Conservation (phyloP, 2,797 vertebrate genomes). For the Aratinga solstitialis region DNA sequence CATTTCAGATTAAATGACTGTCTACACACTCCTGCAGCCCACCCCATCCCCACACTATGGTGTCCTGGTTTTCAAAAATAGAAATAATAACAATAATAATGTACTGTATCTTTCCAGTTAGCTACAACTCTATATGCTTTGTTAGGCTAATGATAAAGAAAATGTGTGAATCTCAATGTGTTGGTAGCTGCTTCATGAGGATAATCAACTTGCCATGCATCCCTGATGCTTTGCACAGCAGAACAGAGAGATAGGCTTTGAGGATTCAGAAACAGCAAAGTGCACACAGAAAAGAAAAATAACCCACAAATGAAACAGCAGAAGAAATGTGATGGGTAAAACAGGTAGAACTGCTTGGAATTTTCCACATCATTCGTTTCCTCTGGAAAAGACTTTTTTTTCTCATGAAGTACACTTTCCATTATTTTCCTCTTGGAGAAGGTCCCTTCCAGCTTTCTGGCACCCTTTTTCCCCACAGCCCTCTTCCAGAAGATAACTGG, state of each 20-base stretch:
- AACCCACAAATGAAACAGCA: background rate
- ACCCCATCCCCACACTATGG: background rate
- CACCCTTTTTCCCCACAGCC: background rate
- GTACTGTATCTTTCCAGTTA: slow-evolving; percentile 64
- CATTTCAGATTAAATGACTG: slow-evolving; percentile 66
- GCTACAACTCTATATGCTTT: slow-evolving; percentile 65
- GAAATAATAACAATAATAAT: slow-evolving; percentile 70
- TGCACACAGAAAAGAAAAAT: slow-evolving; percentile 13
- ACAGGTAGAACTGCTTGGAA: background rate
- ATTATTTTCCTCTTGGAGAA: background rate
- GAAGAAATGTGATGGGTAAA: background rate
- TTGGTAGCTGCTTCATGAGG: slow-evolving; percentile 50
- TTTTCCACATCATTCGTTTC: background rate
- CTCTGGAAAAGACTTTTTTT: background rate
- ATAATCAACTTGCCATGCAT: slow-evolving; percentile 65
- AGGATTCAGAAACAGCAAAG: slow-evolving; percentile 18
- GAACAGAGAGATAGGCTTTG: slow-evolving; percentile 42
- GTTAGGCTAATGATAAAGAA: slow-evolving; percentile 69
- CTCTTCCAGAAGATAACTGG: background rate
- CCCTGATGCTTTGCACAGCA: slow-evolving; percentile 36
- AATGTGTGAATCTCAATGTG: slow-evolving; percentile 61
- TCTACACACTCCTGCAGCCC: background rate
- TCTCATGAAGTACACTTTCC: background rate
- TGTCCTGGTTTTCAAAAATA: slow-evolving; percentile 60
- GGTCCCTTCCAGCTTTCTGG: background rate